Base-by-base conservation (phyloP, 1,140 invertebrate genomes). In the Venustaconcha ellipsiformis region DNA sequence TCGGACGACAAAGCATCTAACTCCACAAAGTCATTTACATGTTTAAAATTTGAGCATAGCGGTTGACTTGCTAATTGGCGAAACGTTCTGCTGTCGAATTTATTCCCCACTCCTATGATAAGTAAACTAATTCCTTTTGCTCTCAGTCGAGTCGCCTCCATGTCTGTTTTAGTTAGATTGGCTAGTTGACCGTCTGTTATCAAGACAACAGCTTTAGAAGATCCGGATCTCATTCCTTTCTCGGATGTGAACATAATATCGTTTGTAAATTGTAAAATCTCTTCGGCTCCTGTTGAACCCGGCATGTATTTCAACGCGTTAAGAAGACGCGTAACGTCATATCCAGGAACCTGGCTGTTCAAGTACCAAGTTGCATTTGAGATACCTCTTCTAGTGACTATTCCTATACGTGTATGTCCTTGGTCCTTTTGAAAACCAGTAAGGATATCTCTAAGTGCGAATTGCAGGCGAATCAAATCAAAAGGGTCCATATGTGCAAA, bases 291-390 rank as follows among this genome's bases (percentile, higher is more conserved):
- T 4, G 75, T 56, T 26, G 75, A 70, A n/a, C 75, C 75, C 1
- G 62, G n/a, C 17, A 57, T 66, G 57, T 67, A 77, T 11, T 48
- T 18, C 0, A 77, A 58, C 20, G 64, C 70, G 70, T 77, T 37
- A 65, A 72, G 58, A 14, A 20, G 18, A 37, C 4, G 64, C 17
- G 67, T n/a, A 37, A 76, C 20, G 14, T 48, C 66, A 20, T 59
- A 59, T 37, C 74, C 74, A 64, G 69, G 58, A 23, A 20, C 15
- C 56, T 56, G 12, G 63, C 75, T 77, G 58, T 77, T 77, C 20
- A 77, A 63, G 56, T 67, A 72, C 75, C 75, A 77, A 11, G 59
- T 57, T 23, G 65, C 75, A 1, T 62, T 55, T 5, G 75, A 69
- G 2, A 37, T 30, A 17, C 5, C 6, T 30, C 62, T 71, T 60